phyloP scores from a whole-genome alignment of 1,140 invertebrate genomes.

The Magallana angulata region DNA sequence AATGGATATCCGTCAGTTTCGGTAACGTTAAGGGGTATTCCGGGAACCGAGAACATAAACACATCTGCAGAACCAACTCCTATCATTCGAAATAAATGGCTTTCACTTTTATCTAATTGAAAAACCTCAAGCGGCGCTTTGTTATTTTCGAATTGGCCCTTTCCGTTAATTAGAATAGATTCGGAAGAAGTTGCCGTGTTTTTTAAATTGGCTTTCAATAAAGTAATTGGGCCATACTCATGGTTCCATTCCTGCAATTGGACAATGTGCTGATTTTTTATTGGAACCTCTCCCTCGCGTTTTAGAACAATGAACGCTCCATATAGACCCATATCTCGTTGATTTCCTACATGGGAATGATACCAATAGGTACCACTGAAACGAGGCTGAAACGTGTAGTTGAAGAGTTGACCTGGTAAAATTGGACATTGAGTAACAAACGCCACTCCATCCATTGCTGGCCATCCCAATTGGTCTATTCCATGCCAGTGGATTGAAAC shows the following conservation, averaged over 20 bases:
- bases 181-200: slow-evolving; percentile 89
- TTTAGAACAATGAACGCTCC: slow-evolving; percentile 71
- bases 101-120: neutral
- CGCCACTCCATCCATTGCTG: slow-evolving; percentile 94
- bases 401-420: slow-evolving; percentile 89
- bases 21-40: neutral
- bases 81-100: neutral
- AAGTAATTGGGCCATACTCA: slow-evolving; percentile 57
- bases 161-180: neutral
- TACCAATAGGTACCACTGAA: slow-evolving; percentile 73
- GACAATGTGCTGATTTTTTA: slow-evolving; percentile 61
- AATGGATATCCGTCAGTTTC: neutral
- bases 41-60: neutral
- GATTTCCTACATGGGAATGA: slow-evolving; percentile 67
- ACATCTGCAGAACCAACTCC: neutral
- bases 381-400: slow-evolving; percentile 84
- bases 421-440: slow-evolving; percentile 95
- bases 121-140: neutral
- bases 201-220: slow-evolving; percentile 82
- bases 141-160: neutral
- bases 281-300: slow-evolving; percentile 42
- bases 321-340: slow-evolving; percentile 69
- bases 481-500: slow-evolving; percentile 94
- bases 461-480: slow-evolving; percentile 88
- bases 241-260: slow-evolving; percentile 72